Evolutionary conservation across 2,113 vertebrate genomes (phyloP), one percentile per base, ranked within the genome.

Genomic region (Syrmaticus mikado): DNA sequence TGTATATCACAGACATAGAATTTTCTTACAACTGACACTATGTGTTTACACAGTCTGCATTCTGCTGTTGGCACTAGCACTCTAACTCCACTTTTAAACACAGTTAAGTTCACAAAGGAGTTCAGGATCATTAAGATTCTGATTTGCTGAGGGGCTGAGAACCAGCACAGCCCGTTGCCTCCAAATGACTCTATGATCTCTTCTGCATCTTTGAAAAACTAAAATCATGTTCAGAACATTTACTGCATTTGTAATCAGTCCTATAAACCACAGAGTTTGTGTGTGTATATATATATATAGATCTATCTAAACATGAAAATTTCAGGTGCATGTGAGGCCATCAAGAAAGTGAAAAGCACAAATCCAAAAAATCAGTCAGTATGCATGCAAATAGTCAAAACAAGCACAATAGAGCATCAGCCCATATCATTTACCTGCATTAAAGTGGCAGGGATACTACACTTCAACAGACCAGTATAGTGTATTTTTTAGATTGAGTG

Each of bases 391-490:
- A 43, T 13, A 34, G 13, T 36, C 13, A 88, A 74, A 84, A 43
- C 0, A 1, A 90, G 20, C 10, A 28, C 8, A 30, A 48, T 5
- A 62, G 10, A 24, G 3, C 28, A 52, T 16, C 9, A 83, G n/a
- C 14, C 17, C 24, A 48, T 38, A 41, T 11, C 16, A 46, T 22
- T 72, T 17, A 76, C 11, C 58, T 68, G 24, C 25, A 67, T 64
- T 83, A 88, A 70, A 67, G 21, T 19, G 75, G 17, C 4, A 73
- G 8, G 19, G 46, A 12, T 4, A 27, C 10, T 55, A 13, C 55
- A 61, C 25, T 36, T 6, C 40, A 60, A 25, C 12, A 48, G 25
- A 6, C 10, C 52, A 82, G 15, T 30, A 74, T 5, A n/a, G 12
- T 43, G 4, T 6, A 8, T 1, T 64, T 30, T 50, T 75, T 34